Conservation (phyloP, 2,113 vertebrate species). For the Notechis scutatus region DNA sequence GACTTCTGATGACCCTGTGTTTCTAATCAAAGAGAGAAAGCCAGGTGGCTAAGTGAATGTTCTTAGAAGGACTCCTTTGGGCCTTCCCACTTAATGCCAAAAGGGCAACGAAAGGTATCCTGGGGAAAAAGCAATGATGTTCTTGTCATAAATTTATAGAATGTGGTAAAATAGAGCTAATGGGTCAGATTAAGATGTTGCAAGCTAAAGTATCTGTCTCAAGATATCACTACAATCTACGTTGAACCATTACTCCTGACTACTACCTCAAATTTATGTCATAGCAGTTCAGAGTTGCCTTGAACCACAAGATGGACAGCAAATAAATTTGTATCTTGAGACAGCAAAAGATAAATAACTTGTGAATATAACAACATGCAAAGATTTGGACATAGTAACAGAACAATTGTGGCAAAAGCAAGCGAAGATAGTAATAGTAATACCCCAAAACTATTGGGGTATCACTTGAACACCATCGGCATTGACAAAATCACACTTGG, state of each 20-base stretch:
- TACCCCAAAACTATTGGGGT: too few relatives aligned
- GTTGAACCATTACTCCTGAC: background rate
- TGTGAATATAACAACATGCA: too few relatives aligned
- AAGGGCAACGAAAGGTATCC: background rate
- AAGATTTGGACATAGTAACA: too few relatives aligned
- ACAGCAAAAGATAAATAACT: too few relatives aligned
- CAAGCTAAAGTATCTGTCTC: background rate
- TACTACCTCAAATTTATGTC: background rate
- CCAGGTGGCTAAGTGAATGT: background rate
- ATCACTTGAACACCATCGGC: too few relatives aligned
- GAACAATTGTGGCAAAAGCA: too few relatives aligned
- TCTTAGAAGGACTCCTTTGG: background rate
- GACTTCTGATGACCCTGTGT: background rate
- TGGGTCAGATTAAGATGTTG: background rate
- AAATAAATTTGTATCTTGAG: too few relatives aligned
- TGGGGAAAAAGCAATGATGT: background rate
- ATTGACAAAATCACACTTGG: too few relatives aligned
- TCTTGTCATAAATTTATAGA: background rate
- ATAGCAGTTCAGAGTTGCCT: too few relatives aligned
- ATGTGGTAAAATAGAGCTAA: background rate
- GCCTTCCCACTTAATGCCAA: background rate
- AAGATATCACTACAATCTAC: background rate
- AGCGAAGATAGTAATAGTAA: too few relatives aligned
- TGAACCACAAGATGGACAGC: too few relatives aligned
- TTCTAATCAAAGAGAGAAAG: background rate